Conservation (phyloP, 2,797 vertebrate genomes). For the Chiloscyllium punctatum region DNA sequence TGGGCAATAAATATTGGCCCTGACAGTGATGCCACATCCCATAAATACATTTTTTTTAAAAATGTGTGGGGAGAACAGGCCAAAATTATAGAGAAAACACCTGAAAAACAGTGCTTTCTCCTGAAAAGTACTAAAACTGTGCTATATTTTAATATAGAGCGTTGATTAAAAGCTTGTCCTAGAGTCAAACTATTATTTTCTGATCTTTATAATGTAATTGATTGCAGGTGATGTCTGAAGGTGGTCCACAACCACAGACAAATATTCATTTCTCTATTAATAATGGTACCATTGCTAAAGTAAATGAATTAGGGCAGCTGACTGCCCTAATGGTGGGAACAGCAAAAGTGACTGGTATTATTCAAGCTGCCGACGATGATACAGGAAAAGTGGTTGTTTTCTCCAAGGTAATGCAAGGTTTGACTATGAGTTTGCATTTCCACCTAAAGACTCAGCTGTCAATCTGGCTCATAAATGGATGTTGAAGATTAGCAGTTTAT, state of each 20-base stretch:
- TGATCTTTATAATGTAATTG: conserved; percentile 23
- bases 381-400: conserved; percentile 53
- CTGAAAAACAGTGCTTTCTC: neutral
- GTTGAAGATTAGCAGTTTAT: neutral
- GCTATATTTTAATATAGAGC: neutral
- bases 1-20: no score
- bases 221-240: conserved; percentile 55
- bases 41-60: no score
- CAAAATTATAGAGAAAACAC: neutral
- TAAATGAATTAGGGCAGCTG: conserved; percentile 50
- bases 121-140: neutral
- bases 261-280: conserved; percentile 51
- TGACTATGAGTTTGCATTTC: neutral
- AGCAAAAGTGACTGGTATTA: conserved; percentile 48
- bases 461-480: neutral
- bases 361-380: conserved; percentile 53
- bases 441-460: neutral
- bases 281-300: conserved; percentile 50
- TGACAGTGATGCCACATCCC: no score
- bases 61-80: neutral
- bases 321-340: conserved; percentile 48
- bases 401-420: conserved; percentile 48
- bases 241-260: conserved; percentile 56
- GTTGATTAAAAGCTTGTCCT: neutral
- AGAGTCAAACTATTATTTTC: neutral